These are phyloP conservation scores for Melospiza melodia DNA, from an alignment of 2,113 vertebrate species.

Conservation along the genomic window DNA sequence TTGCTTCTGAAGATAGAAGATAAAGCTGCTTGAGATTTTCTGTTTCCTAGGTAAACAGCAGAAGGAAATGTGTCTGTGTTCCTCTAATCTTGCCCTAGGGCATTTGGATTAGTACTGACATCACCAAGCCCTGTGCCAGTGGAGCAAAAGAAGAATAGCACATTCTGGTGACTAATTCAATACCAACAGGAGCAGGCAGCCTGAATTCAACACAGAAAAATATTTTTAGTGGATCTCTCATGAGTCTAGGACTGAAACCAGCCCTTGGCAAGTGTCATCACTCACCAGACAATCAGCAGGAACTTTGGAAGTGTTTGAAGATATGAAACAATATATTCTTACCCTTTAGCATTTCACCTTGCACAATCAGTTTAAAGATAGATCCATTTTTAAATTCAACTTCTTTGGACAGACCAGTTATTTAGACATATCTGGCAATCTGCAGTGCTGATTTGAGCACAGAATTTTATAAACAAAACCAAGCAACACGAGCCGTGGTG, in stretches of 20 bases:
- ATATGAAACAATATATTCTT: neutral
- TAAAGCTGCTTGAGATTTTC: constrained; percentile 24
- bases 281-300: neutral
- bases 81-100: neutral
- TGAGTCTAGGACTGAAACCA: neutral
- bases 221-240: constrained; percentile 10
- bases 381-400: neutral
- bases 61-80: constrained; percentile 14
- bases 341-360: neutral
- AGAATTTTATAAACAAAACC: neutral
- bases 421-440: neutral
- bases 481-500: neutral
- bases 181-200: constrained; percentile 4
- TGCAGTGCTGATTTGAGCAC: neutral
- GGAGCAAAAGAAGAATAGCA: constrained; percentile 9
- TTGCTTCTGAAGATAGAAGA: constrained; percentile 42
- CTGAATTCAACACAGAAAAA: neutral
- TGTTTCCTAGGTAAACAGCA: constrained; percentile 31
- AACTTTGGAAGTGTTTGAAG: neutral
- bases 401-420: neutral
- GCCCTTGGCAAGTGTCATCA: neutral
- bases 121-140: neutral
- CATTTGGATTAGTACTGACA: constrained; percentile 55
- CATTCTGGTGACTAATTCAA: constrained; percentile 42
- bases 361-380: neutral